A percentile compares a stretch with the other conserved stretches of the same genome.
These are phyloP conservation scores for Tyrophagus putrescentiae DNA, from an alignment of 1,140 invertebrate species.

Conservation along the genomic window DNA sequence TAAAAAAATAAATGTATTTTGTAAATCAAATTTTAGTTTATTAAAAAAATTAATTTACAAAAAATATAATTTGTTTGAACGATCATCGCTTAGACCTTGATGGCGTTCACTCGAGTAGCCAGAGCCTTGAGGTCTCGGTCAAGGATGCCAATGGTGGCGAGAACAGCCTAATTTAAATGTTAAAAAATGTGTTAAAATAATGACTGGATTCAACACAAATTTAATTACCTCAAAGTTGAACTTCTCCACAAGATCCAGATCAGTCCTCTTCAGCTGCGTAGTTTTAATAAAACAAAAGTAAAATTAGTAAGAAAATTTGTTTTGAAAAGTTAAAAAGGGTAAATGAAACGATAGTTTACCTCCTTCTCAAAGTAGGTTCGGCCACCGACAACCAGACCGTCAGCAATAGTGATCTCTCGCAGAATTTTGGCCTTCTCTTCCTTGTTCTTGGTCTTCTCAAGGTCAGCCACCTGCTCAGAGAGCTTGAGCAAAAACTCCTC, in stretches of 20 bases:
- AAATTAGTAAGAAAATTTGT: too few species aligned
- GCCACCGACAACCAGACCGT: not conserved
- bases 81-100: too few species aligned
- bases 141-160: not conserved
- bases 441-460: conserved; percentile 12
- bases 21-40: too few species aligned
- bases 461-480: not conserved
- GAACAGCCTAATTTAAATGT: too few species aligned
- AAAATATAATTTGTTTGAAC: too few species aligned
- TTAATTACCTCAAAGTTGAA: conserved; percentile 11
- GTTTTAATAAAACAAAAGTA: too few species aligned
- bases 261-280: conserved; percentile 2
- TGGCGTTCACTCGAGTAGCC: not conserved
- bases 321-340: too few species aligned
- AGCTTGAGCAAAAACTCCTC: not conserved
- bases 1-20: too few species aligned
- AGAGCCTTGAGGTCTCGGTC: not conserved
- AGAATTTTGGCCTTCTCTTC: conserved; percentile 3
- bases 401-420: not conserved
- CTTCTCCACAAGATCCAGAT: conserved; percentile 3
- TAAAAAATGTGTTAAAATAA: too few species aligned
- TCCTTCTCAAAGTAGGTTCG: not conserved
- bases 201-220: too few species aligned
- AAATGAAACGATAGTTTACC: too few species aligned
- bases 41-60: too few species aligned